These are phyloP conservation scores for Meiosimyza platycephala DNA, from an alignment of 2,888 invertebrate species.

Conservation along the genomic window DNA sequence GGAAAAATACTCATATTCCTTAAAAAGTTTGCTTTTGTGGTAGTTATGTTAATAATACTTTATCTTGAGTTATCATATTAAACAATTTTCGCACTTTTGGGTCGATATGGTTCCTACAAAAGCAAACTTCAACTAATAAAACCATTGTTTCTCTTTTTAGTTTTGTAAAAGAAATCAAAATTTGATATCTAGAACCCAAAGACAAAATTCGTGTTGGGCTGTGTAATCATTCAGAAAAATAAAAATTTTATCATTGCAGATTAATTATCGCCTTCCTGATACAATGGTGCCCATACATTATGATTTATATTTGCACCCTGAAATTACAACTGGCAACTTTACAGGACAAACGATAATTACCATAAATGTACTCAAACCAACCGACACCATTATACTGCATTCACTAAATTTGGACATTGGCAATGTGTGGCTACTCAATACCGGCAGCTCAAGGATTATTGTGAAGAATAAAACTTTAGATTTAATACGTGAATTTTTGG, in stretches of 20 bases:
- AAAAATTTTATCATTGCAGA: constrained; percentile 43
- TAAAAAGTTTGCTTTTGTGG: too few relatives aligned
- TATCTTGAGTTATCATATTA: too few relatives aligned
- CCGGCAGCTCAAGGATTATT: constrained; percentile 47
- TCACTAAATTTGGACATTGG: constrained; percentile 70
- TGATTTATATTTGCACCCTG: constrained; percentile 75
- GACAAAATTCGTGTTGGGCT: too few relatives aligned
- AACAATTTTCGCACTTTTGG: too few relatives aligned
- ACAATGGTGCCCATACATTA: constrained; percentile 75
- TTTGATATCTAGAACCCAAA: too few relatives aligned
- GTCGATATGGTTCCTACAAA: too few relatives aligned
- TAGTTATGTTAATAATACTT: too few relatives aligned
- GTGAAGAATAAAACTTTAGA: constrained; percentile 51
- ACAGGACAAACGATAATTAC: constrained; percentile 71
- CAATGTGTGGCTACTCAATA: constrained; percentile 47
- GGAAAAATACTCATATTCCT: too few relatives aligned
- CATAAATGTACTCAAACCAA: constrained; percentile 66
- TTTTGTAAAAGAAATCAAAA: too few relatives aligned
- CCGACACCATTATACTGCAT: constrained; percentile 72
- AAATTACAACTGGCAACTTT: constrained; percentile 71
- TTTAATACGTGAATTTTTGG: constrained; percentile 55
- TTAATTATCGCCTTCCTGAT: constrained; percentile 70
- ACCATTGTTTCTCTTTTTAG: too few relatives aligned
- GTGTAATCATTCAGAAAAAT: too few relatives aligned
- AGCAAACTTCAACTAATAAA: too few relatives aligned